phyloP scores from a whole-genome alignment of 2,797 vertebrate species.

The Morus bassanus region DNA sequence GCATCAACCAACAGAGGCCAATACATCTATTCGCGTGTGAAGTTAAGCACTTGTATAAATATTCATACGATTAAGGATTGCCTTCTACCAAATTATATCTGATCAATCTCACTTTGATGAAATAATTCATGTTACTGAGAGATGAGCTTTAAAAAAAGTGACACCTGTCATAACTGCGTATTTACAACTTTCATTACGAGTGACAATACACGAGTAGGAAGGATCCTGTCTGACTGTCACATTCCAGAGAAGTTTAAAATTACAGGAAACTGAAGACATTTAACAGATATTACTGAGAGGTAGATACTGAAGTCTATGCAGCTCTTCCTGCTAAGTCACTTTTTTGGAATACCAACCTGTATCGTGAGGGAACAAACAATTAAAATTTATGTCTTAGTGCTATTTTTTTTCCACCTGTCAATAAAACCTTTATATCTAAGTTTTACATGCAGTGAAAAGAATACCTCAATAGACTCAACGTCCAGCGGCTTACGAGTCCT shows the following conservation, averaged over 20 bases:
- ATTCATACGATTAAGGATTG: neutral
- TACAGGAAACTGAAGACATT: neutral
- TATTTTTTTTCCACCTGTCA: neutral
- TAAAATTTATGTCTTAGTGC: neutral
- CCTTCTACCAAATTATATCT: neutral
- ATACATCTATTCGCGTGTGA: neutral
- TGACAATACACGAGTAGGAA: neutral
- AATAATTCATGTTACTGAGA: neutral
- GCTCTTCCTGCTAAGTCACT: neutral
- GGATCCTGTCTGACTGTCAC: neutral
- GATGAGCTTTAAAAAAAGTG: neutral
- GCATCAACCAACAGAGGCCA: neutral
- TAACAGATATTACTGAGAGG: neutral
- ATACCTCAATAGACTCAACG: constrained; percentile 37
- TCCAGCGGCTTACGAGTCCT: neutral
- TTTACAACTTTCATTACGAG: neutral
- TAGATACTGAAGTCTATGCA: neutral
- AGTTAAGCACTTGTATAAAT: neutral
- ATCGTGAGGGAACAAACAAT: neutral
- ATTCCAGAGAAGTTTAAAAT: neutral
- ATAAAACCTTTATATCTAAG: neutral
- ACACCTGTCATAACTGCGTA: neutral
- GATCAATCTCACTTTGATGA: neutral
- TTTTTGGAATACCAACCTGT: neutral
- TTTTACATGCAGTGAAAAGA: neutral